Conservation (phyloP, 2,113 vertebrate species). For the Grantiella picta region DNA sequence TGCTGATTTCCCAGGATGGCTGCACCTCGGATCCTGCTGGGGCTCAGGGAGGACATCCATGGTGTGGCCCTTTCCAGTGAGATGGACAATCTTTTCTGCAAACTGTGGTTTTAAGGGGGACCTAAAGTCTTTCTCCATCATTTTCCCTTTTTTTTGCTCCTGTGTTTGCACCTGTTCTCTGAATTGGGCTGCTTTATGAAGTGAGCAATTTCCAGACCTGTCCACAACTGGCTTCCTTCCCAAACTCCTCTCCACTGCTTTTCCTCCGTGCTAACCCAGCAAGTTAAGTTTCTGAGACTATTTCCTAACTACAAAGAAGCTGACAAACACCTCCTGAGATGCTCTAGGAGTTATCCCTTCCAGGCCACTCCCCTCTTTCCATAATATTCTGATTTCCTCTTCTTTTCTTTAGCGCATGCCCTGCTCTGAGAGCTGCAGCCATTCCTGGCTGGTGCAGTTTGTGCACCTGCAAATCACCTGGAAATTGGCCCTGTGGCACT, state of each 20-base stretch:
- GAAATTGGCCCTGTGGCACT: fast-evolving
- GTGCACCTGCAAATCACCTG: not conserved
- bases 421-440: not conserved
- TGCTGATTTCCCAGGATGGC: not conserved
- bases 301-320: not conserved
- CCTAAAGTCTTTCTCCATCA: not conserved
- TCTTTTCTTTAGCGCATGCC: not conserved
- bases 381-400: not conserved
- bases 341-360: not conserved
- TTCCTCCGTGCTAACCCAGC: not conserved
- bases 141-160: not conserved
- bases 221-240: not conserved
- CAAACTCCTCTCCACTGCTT: not conserved
- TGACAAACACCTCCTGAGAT: not conserved
- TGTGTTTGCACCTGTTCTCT: not conserved
- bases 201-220: not conserved
- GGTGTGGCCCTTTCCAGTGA: not conserved
- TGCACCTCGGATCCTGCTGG: not conserved
- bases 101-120: not conserved
- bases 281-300: not conserved
- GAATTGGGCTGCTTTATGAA: not conserved
- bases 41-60: not conserved
- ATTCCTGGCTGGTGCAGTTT: not conserved
- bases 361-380: not conserved
- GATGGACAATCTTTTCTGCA: not conserved